Evolutionary conservation across 2,888 invertebrate genomes (phyloP), one percentile per base, ranked within the genome.

Genomic region (Spodoptera littoralis): DNA sequence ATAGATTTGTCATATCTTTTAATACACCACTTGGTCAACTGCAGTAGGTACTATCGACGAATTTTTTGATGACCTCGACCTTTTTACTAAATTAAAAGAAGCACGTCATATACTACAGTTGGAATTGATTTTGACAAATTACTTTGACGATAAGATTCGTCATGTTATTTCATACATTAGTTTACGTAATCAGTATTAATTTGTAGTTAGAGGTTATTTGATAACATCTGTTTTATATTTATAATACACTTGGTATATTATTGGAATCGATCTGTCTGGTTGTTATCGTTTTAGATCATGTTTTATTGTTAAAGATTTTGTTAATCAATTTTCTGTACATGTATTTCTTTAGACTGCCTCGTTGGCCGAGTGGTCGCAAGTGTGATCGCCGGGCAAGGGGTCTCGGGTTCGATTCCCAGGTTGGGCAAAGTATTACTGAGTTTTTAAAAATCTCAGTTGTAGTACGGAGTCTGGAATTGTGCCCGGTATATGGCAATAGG

Each of bases 111-210:
- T 18, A 44, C 44, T 18, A 44, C 44, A 36, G 48, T 61, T 47
- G n/a, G 41, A 50, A 62, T 56, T 50, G 58, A 59, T 71, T 63
- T 73, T 65, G 56, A 65, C 66, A 52, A 65, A 77, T 60, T 27
- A 62, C 51, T 55, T 1, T 44, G 41, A 46, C 54, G 62, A 71
- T 63, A 48, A 72, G 44, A 65, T 56, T 65, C 50, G 50, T 61
- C 51, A 58, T 60, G 49, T 62, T 69, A n/a, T 55, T 60, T 60
- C 61, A 27, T 22, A 47, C 24, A 18, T 56, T 62, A 13, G 63
- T 64, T 71, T 68, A 77, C 65, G 70, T 50, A 76, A 76, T 71
- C 65, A 13, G 46, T 55, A 67, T 73, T 73, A 76, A 71, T 73
- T 76, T 65, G 61, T 55, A 58, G 8, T 12, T 36, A 63, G 52